A percentile compares a stretch with the other conserved stretches of the same genome.
phyloP scores from a whole-genome alignment of 2,797 vertebrate genomes.

The Toxotes lorentzi region DNA sequence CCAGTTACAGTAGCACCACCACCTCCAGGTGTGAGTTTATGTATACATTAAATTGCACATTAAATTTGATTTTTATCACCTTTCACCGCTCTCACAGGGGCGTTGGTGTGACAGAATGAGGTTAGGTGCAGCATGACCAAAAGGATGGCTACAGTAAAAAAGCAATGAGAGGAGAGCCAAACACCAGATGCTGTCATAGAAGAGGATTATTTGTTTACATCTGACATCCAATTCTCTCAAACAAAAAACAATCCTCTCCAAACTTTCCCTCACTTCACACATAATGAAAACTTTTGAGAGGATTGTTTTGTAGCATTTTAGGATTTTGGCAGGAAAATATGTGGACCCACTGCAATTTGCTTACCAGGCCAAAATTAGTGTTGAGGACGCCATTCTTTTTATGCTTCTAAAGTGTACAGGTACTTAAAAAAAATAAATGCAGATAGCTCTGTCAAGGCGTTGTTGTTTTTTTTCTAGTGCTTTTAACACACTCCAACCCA shows the following conservation, averaged over 20 bases:
- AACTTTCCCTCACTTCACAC: slow-evolving; percentile 54
- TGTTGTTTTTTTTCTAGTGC: slow-evolving; percentile 62
- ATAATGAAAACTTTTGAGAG: slow-evolving; percentile 58
- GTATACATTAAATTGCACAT: slow-evolving; percentile 78
- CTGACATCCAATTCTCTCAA: slow-evolving; percentile 47
- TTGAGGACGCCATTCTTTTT: slow-evolving; percentile 60
- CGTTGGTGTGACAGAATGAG: slow-evolving; percentile 67
- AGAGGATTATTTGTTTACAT: slow-evolving; percentile 66
- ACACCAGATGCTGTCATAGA: slow-evolving; percentile 72
- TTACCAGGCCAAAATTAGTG: slow-evolving; percentile 57
- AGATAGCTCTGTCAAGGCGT: slow-evolving; percentile 53
- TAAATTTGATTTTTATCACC: slow-evolving; percentile 74
- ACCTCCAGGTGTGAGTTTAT: slow-evolving; percentile 81
- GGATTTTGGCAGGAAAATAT: slow-evolving; percentile 56
- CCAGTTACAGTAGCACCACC: slow-evolving; percentile 47
- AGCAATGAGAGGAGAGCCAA: slow-evolving; percentile 53
- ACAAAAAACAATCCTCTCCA: slow-evolving; percentile 48
- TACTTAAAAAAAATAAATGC: slow-evolving; percentile 51
- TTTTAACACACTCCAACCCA: slow-evolving; percentile 65
- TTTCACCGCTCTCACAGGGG: slow-evolving; percentile 55
- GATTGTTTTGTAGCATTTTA: slow-evolving; percentile 51
- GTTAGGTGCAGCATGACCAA: slow-evolving; percentile 60
- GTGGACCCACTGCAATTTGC: slow-evolving; percentile 53
- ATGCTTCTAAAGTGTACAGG: slow-evolving; percentile 44
- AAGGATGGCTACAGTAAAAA: slow-evolving; percentile 67